Conservation (phyloP, 2,888 invertebrate genomes). For the Stenichneumon culpator region DNA sequence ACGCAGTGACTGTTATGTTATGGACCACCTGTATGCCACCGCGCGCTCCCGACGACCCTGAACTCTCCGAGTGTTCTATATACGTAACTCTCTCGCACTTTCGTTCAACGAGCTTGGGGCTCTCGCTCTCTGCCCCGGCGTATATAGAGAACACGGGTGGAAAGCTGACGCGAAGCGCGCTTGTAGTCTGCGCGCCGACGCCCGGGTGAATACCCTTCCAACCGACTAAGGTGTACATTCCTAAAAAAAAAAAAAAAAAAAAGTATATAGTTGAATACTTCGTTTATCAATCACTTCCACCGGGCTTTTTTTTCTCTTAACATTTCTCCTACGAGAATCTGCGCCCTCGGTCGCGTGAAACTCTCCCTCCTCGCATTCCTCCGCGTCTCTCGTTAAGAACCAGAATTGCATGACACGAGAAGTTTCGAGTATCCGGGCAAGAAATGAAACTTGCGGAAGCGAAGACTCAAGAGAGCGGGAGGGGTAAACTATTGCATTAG, state of each 20-base stretch:
- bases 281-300: slow-evolving; percentile 28
- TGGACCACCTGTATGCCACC: slow-evolving; percentile 85
- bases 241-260: not conserved
- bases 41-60: slow-evolving; percentile 79
- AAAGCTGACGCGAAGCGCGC: slow-evolving; percentile 6
- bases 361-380: slow-evolving; percentile 41
- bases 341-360: slow-evolving; percentile 2
- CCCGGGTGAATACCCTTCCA: not conserved
- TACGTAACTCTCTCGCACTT: slow-evolving; percentile 33
- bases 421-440: slow-evolving; percentile 36
- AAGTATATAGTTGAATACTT: not conserved
- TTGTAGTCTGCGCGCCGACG: not conserved
- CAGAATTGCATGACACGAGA: slow-evolving; percentile 43
- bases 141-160: slow-evolving; percentile 6
- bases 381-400: slow-evolving; percentile 12
- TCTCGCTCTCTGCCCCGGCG: slow-evolving; percentile 23
- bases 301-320: not conserved
- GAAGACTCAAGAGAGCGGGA: slow-evolving; percentile 4
- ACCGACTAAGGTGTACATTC: not conserved
- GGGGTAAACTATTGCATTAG: not conserved
- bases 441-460: slow-evolving; percentile 45
- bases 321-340: not conserved
- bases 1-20: slow-evolving; percentile 85
- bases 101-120: slow-evolving; percentile 27
- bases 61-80: slow-evolving; percentile 74